Percentiles rank a stretch among this genome's conserved stretches.
These are phyloP conservation scores for Pipistrellus kuhlii DNA, from an alignment of 2,797 vertebrate genomes.

Conservation along the genomic window DNA sequence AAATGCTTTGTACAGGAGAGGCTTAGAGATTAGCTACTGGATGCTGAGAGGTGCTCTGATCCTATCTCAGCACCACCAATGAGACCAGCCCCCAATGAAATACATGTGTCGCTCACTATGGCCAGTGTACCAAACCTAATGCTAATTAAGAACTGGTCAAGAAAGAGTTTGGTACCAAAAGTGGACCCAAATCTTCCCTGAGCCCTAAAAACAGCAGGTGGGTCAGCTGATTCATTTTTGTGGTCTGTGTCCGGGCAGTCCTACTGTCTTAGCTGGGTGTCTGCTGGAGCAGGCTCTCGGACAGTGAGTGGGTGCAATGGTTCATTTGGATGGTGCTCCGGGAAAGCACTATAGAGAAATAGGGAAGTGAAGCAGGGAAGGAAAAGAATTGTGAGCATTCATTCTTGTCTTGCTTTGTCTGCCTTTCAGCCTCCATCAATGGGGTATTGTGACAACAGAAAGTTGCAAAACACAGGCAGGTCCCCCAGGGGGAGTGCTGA, in stretches of 20 bases:
- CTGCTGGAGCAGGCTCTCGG: not conserved
- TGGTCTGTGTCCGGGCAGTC: not conserved
- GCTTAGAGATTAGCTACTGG: constrained; percentile 66
- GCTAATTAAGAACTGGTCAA: too few species aligned
- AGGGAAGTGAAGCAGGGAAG: not conserved
- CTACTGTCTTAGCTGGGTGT: not conserved
- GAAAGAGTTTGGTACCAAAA: too few species aligned
- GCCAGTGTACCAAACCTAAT: not conserved
- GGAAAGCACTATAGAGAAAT: not conserved
- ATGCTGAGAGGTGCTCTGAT: constrained; percentile 64
- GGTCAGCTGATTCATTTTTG: not conserved
- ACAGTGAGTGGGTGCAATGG: not conserved
- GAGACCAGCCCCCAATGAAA: constrained; percentile 53
- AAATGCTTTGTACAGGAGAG: not conserved
- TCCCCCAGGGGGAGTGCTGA: not conserved
- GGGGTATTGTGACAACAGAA: not conserved
- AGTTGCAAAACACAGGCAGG: not conserved
- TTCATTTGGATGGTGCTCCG: not conserved
- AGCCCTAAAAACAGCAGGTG: not conserved
- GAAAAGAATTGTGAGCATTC: not conserved
- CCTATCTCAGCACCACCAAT: constrained; percentile 55
- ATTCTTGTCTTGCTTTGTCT: not conserved
- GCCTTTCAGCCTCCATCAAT: not conserved
- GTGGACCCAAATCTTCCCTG: not conserved
- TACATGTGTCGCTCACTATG: constrained; percentile 66